Evolutionary conservation across 2,113 vertebrate species (phyloP), one percentile per base, ranked within the genome.

Genomic region (Scatophagus argus): DNA sequence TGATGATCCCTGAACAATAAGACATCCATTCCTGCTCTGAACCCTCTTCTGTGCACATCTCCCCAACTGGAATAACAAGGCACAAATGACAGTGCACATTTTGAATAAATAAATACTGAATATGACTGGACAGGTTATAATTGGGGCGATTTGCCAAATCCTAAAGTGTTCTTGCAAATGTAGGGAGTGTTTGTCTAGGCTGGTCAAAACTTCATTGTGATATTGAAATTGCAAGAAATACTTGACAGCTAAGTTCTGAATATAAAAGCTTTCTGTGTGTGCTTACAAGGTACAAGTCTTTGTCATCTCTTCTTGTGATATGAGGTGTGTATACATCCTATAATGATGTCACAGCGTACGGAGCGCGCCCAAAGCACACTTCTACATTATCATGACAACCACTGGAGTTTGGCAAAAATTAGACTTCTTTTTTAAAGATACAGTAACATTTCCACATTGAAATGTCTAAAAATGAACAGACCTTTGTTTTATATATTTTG

Each of bases 1-100:
- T 31, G 62, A 73, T 59, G 69, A 82, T 55, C 63, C 51, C 81
- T 36, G 29, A 74, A 70, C 47, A 82, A 61, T 29, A 51, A 66
- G 34, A 62, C 54, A 23, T 72, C 51, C 61, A 39, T 72, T 76
- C 59, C 56, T 27, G 21, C 51, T 32, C 23, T 74, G 44, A 78
- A 58, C 21, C 13, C 17, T 70, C 36, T 10, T 46, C 13, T n/a
- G 31, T 47, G 2, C 23, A 34, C 11, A 29, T 14, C 14, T 13
- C 47, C 73, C 38, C 5, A 16, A 79, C 39, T 58, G 67, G 55
- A 72, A 51, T 21, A 60, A 69, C 49, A 74, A 71, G 44, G 16
- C 38, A 51, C 6, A 25, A 54, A 58, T 31, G 14, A 41, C 29
- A 44, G 29, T 23, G 36, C 19, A 10, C 21, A 12, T 43, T 46